These are phyloP conservation scores for Paguma larvata DNA, from an alignment of 2,797 vertebrate genomes.

Conservation along the genomic window DNA sequence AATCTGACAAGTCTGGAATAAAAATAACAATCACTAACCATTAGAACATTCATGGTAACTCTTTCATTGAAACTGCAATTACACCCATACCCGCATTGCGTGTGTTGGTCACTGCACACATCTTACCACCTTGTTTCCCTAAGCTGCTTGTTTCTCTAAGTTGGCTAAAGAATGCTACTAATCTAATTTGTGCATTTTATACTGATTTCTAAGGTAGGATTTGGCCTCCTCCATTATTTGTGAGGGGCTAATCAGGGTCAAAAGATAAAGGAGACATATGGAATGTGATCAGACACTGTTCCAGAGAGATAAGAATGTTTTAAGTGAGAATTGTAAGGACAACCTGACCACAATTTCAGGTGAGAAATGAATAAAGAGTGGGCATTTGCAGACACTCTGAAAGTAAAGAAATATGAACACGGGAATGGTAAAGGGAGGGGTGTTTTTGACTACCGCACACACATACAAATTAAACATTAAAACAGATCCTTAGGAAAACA, in stretches of 20 bases:
- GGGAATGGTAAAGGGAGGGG: not conserved
- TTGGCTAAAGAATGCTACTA: not conserved
- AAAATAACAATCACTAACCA: not conserved
- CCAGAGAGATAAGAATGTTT: not conserved
- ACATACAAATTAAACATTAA: not conserved
- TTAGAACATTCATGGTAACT: not conserved
- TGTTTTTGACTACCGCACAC: not conserved
- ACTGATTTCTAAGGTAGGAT: not conserved
- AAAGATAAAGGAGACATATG: conserved; percentile 30
- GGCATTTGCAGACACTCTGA: not conserved
- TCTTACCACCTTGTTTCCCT: not conserved
- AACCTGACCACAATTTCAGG: not conserved
- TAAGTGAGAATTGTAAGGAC: not conserved
- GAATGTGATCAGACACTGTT: not conserved
- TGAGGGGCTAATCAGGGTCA: conserved; percentile 33
- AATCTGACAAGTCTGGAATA: not conserved
- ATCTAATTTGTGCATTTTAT: not conserved
- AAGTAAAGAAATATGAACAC: not conserved
- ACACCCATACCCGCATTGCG: not conserved
- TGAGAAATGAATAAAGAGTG: not conserved
- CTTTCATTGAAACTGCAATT: not conserved
- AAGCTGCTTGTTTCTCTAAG: not conserved
- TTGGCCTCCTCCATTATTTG: not conserved
- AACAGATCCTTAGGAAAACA: not conserved
- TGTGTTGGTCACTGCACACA: fast-evolving